phyloP scores from a whole-genome alignment of 2,113 vertebrate genomes.

The Pituophis catenifer region DNA sequence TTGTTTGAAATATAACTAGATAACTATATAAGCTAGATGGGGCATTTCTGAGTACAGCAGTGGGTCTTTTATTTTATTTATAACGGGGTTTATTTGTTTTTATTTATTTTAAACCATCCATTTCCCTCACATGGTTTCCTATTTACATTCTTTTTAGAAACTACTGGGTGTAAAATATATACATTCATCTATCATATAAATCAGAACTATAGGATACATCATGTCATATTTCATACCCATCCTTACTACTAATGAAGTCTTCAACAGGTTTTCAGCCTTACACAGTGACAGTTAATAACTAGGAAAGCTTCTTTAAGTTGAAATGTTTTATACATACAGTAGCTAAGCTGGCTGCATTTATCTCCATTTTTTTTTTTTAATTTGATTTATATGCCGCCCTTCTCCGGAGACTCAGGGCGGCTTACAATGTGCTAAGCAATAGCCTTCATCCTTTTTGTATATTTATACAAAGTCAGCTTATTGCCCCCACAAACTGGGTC shows the following conservation, averaged over 20 bases:
- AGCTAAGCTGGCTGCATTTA: neutral
- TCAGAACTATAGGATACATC: neutral
- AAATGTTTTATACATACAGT: neutral
- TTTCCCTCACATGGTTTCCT: neutral
- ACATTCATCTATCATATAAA: neutral
- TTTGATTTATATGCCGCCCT: too few relatives aligned
- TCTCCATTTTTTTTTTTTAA: too few relatives aligned
- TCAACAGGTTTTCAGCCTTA: neutral
- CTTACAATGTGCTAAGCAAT: too few relatives aligned
- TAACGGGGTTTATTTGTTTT: neutral
- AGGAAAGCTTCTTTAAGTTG: neutral
- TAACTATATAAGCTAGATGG: neutral
- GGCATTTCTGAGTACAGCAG: neutral
- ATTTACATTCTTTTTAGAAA: neutral
- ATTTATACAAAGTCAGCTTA: too few relatives aligned
- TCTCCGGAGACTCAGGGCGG: too few relatives aligned
- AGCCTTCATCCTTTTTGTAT: too few relatives aligned
- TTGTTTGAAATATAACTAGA: neutral
- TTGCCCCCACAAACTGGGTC: too few relatives aligned
- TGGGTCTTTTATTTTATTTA: neutral
- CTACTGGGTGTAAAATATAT: neutral
- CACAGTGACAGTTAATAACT: neutral
- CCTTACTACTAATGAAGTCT: neutral
- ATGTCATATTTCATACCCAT: neutral
- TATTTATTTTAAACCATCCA: neutral